Evolutionary conservation across 2,113 vertebrate genomes (phyloP).

Genomic region (Chloroceryle aenea): DNA sequence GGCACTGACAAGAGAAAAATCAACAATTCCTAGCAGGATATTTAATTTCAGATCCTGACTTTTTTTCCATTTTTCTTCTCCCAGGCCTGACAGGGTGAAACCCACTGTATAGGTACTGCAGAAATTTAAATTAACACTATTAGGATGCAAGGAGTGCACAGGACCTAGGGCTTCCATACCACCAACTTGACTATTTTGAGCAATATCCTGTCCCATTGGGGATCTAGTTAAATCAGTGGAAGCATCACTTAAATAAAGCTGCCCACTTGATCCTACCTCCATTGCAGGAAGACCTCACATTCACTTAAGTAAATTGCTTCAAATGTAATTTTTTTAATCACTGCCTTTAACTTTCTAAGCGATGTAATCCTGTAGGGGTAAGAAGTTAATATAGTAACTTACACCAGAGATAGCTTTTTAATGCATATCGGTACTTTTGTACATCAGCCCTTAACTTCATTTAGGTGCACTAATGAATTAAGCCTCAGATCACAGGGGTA

Average conservation of each 20-base stretch:
- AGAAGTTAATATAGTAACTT: not conserved
- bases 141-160: not conserved
- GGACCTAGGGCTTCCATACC: not conserved
- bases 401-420: not conserved
- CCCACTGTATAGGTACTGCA: not conserved
- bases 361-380: not conserved
- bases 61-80: no score
- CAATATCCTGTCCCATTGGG: not conserved
- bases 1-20: not conserved
- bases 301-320: not conserved
- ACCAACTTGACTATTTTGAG: not conserved
- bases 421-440: not conserved
- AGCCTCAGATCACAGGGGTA: not conserved
- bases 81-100: not conserved
- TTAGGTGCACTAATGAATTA: not conserved
- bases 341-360: not conserved
- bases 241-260: not conserved
- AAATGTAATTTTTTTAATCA: not conserved
- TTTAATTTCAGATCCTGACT: not conserved
- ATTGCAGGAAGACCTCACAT: not conserved
- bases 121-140: not conserved
- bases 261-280: not conserved
- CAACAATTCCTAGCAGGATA: not conserved
- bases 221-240: not conserved
- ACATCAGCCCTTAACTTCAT: not conserved